Conservation (phyloP, 2,888 invertebrate species). For the Dynastes tityus region DNA sequence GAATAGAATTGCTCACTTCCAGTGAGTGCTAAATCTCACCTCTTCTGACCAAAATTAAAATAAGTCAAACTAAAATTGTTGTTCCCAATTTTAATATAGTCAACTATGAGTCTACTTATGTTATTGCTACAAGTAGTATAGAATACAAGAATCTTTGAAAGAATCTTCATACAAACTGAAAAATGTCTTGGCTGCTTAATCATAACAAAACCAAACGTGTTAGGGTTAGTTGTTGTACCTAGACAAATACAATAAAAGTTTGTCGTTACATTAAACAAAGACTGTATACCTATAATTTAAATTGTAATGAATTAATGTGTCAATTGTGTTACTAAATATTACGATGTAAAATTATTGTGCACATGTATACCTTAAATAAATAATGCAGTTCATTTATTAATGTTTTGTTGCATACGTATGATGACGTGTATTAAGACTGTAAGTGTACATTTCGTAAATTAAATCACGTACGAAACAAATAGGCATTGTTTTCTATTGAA, state of each 20-base stretch:
- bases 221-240: neutral
- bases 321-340: neutral
- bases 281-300: slow-evolving; percentile 18
- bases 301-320: slow-evolving; percentile 25
- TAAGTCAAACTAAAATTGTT: no score
- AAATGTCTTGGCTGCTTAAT: no score
- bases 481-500: slow-evolving; percentile 33
- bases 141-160: no score
- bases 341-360: slow-evolving; percentile 15
- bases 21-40: no score
- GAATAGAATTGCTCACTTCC: no score
- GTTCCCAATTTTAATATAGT: no score
- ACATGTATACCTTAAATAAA: slow-evolving; percentile 36
- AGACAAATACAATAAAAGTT: slow-evolving; percentile 1
- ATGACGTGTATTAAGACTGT: slow-evolving; percentile 15
- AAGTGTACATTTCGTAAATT: slow-evolving; percentile 47
- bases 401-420: slow-evolving; percentile 24
- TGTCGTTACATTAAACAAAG: slow-evolving; percentile 15
- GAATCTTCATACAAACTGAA: no score
- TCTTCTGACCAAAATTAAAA: no score
- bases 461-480: slow-evolving; percentile 42
- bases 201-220: no score
- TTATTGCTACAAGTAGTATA: no score
- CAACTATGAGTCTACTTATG: no score
- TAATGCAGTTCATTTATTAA: slow-evolving; percentile 36